Evolutionary conservation across 2,888 invertebrate genomes (phyloP).

Genomic region (Zeuzera pyrina): DNA sequence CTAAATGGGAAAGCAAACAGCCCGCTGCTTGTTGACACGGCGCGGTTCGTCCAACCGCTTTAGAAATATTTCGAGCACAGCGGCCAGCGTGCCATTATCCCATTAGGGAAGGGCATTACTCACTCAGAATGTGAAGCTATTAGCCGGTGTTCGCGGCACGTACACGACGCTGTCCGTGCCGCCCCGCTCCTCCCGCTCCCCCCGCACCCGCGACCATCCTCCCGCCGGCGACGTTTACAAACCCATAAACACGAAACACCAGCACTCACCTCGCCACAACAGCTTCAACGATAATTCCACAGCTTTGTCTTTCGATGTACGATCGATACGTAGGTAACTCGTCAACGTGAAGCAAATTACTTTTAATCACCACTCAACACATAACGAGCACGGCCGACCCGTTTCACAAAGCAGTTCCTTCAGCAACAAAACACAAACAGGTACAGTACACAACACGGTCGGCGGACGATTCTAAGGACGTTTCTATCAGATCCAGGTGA

Average conservation of each 20-base stretch:
- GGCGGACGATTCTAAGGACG: conserved; percentile 38
- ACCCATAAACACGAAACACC: conserved; percentile 20
- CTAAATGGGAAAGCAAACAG: conserved; percentile 61
- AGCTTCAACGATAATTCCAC: conserved; percentile 50
- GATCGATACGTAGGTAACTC: conserved; percentile 60
- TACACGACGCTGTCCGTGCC: conserved; percentile 11
- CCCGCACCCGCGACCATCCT: conserved; percentile 12
- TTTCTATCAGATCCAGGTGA: conserved; percentile 43
- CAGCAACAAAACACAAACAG: conserved; percentile 41
- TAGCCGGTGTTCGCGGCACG: conserved; percentile 31
- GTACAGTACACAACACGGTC: conserved; percentile 49
- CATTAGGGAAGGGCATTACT: conserved; percentile 65
- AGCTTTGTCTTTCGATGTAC: conserved; percentile 53
- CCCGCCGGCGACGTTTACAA: conserved; percentile 8
- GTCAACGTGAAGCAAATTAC: conserved; percentile 67
- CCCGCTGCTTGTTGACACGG: conserved; percentile 52
- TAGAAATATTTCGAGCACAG: conserved; percentile 61
- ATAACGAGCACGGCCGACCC: conserved; percentile 55
- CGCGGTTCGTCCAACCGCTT: conserved; percentile 57
- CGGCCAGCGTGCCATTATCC: conserved; percentile 54
- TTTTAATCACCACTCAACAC: conserved; percentile 68
- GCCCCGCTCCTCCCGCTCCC: conserved; percentile 16
- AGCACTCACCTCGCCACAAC: conserved; percentile 45
- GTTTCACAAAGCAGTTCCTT: conserved; percentile 48
- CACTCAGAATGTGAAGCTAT: conserved; percentile 58